Percentiles rank a stretch among this genome's conserved stretches.
Conservation (phyloP, 2,113 vertebrate species). For the Epinephelus fuscoguttatus region DNA sequence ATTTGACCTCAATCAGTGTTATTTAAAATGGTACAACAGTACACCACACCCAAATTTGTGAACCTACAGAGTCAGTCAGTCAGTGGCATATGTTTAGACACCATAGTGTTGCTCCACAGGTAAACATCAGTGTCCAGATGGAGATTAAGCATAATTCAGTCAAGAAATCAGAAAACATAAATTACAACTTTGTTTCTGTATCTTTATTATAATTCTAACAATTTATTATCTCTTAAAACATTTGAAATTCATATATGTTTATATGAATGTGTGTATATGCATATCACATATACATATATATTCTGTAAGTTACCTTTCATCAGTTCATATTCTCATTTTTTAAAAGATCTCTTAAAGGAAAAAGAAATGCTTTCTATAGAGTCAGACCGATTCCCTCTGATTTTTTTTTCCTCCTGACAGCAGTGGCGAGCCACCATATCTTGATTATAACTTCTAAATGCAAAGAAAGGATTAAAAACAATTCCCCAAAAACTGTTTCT, state of each 20-base stretch:
- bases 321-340: conserved; percentile 79
- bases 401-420: conserved; percentile 11
- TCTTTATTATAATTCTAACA: conserved; percentile 89
- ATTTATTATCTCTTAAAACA: conserved; percentile 88
- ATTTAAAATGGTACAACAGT: background rate
- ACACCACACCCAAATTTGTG: background rate
- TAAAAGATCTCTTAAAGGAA: conserved; percentile 81
- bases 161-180: conserved; percentile 29
- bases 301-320: conserved; percentile 84
- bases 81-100: background rate
- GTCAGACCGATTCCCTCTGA: conserved; percentile 63
- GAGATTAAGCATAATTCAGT: background rate
- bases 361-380: conserved; percentile 82
- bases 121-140: background rate
- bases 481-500: conserved; percentile 1
- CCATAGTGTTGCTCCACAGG: background rate
- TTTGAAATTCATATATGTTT: conserved; percentile 85
- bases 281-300: conserved; percentile 85
- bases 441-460: background rate
- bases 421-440: background rate
- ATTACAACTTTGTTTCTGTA: conserved; percentile 78
- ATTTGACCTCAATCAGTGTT: background rate
- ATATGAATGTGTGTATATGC: conserved; percentile 85
- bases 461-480: conserved; percentile 32
- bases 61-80: background rate